phyloP scores from a whole-genome alignment of 2,113 vertebrate species.

The Lipotes vexillifer region DNA sequence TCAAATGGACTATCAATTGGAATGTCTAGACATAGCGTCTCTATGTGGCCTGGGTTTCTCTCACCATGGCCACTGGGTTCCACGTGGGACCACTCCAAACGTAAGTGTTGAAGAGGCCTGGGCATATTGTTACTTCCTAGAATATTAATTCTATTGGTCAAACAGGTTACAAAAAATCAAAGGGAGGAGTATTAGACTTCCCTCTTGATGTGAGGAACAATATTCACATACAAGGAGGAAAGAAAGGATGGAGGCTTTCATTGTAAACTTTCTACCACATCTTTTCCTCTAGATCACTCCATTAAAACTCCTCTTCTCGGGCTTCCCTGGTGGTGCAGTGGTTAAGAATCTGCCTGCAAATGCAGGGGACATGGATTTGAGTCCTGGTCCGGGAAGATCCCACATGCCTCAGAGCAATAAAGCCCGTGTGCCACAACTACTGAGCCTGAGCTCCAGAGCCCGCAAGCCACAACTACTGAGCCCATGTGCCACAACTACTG shows the following conservation, averaged over 20 bases:
- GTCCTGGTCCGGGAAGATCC: too few species aligned
- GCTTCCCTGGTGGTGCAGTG: too few species aligned
- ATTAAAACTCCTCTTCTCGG: not conserved
- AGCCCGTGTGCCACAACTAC: too few species aligned
- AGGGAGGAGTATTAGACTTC: not conserved
- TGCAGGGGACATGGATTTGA: too few species aligned
- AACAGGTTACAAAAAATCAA: not conserved
- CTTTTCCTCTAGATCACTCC: not conserved
- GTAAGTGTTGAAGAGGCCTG: not conserved
- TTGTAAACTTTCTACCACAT: not conserved
- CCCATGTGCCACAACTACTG: too few species aligned
- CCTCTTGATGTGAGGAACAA: not conserved
- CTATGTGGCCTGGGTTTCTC: not conserved
- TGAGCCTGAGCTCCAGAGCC: too few species aligned
- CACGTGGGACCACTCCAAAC: not conserved
- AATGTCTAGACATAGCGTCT: not conserved
- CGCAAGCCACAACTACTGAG: too few species aligned
- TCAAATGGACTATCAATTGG: not conserved
- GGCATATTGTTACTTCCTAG: not conserved
- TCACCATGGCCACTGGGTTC: not conserved
- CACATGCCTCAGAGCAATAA: too few species aligned
- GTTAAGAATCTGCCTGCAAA: too few species aligned
- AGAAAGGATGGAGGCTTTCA: not conserved
- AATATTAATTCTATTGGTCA: not conserved
- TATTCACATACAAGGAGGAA: not conserved